Evolutionary conservation across 2,113 vertebrate genomes (phyloP), one percentile per base, ranked within the genome.

Genomic region (Cebus imitator): DNA sequence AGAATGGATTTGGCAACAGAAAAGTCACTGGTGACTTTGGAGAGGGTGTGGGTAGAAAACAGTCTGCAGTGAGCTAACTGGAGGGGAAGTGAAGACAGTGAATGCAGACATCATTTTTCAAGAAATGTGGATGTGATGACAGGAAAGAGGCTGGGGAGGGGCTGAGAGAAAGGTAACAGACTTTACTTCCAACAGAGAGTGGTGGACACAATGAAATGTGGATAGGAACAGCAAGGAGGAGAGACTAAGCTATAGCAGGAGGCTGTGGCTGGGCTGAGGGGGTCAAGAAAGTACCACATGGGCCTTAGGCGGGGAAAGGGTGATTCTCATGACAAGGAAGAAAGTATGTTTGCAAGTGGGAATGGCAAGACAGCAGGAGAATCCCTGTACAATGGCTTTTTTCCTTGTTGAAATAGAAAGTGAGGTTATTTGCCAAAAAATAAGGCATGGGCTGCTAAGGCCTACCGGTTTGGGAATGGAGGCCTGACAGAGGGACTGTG

Each of bases 381-480:
- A 72, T 61, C 75, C 37, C 30, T 95, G 35, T 48, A 52, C 57
- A 78, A 17, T 48, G 80, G 40, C 68, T 45, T 79, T 57, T 76
- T 64, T 27, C 35, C 61, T 89, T 30, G 3, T 18, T 88, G 5
- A 68, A 86, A 79, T 0, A 45, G 27, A 13, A 82, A 94, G 23
- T 73, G n/a, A 94, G 32, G 11, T 45, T 85, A 79, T 75, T 76
- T 91, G 43, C 43, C 32, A 40, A 92, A 94, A 94, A 81, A 64
- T 13, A 23, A 70, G 72, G n/a, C 13, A 3, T 8, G 9, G 10
- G 10, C 55, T 23, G 55, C 64, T 14, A 76, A 58, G 80, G 81
- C 55, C 55, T 94, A 12, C 5, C 58, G 27, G 35, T 11, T 61
- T 40, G 89, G 72, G 48, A 82, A 82, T 13, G n/a, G 72, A 68